Base-by-base conservation (phyloP, 1,140 invertebrate species). In the Glossosoma conforme region DNA sequence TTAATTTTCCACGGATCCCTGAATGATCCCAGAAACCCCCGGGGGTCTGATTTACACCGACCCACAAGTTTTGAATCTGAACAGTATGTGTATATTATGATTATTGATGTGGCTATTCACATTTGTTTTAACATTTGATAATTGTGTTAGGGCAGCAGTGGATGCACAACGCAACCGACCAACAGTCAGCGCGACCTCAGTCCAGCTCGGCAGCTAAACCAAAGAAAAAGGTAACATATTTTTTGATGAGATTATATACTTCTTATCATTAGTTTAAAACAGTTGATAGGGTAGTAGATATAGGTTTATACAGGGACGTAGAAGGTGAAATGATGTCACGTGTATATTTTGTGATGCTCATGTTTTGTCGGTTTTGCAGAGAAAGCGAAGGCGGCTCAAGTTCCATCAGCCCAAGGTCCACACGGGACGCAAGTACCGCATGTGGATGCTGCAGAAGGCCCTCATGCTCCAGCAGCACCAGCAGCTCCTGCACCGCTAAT, bases 61-160 rank as follows among this genome's bases (percentile, higher is more conserved):
- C n/a, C n/a, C n/a, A n/a, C n/a, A n/a, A n/a, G n/a, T n/a, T n/a
- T n/a, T n/a, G n/a, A n/a, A n/a, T n/a, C n/a, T n/a, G n/a, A n/a
- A n/a, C n/a, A n/a, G n/a, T n/a, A n/a, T n/a, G n/a, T n/a, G n/a
- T n/a, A n/a, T n/a, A n/a, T n/a, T n/a, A n/a, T 28, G 6, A 28
- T 28, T 14, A 36, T 9, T 36, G 14, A 36, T 36, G 6, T 13
- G 6, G 13, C 14, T 8, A 6, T 35, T 35, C 13, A n/a, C 36
- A 2, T 49, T 57, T 57, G 48, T 57, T 46, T 18, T 71, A 60
- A 61, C 67, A 66, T 70, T 72, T 66, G 68, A 69, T 65, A 57
- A 60, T 85, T 85, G 78, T 83, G 78, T 81, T 85, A 86, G 84
- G 84, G 82, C 81, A 85, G 82, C 83, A 85, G 83, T 86, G 84